A percentile compares a stretch with the other conserved stretches of the same genome.
Conservation (phyloP, 1,140 invertebrate species). For the Drosophila equinoxialis region DNA sequence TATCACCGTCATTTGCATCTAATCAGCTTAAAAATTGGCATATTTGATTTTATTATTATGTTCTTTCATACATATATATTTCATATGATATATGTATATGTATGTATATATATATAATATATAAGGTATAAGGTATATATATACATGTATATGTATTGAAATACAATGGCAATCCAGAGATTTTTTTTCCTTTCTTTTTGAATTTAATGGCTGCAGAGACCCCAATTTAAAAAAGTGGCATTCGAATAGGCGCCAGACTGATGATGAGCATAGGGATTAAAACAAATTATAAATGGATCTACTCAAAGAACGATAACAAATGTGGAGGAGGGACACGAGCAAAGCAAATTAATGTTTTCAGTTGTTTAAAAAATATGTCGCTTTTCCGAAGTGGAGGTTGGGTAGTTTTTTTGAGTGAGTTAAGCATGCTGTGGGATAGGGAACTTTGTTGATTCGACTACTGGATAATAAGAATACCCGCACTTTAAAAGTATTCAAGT, state of each 20-base stretch:
- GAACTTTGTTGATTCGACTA: background rate
- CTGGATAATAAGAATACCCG: background rate
- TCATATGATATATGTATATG: conserved; percentile 2
- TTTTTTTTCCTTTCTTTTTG: conserved; percentile 22
- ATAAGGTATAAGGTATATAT: too few relatives aligned
- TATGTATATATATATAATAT: too few relatives aligned
- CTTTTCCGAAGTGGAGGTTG: background rate
- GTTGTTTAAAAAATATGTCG: background rate
- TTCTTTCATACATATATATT: conserved; percentile 11
- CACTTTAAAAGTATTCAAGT: too few relatives aligned
- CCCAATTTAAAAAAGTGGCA: conserved; percentile 71
- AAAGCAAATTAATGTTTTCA: conserved; percentile 5
- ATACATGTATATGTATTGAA: conserved; percentile 18
- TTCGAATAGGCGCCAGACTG: conserved; percentile 38
- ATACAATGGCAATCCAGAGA: conserved; percentile 58
- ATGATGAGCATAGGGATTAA: conserved; percentile 26
- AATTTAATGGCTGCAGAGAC: conserved; percentile 44
- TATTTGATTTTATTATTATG: conserved; percentile 68
- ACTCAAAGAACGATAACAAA: background rate
- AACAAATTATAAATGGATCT: conserved; percentile 6
- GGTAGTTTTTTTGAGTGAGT: background rate
- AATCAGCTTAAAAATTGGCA: conserved; percentile 60
- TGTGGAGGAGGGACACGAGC: conserved; percentile 3
- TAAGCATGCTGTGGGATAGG: background rate
- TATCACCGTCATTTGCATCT: conserved; percentile 74